Evolutionary conservation across 2,797 vertebrate species (phyloP).

Genomic region (Syndactyla subalaris): DNA sequence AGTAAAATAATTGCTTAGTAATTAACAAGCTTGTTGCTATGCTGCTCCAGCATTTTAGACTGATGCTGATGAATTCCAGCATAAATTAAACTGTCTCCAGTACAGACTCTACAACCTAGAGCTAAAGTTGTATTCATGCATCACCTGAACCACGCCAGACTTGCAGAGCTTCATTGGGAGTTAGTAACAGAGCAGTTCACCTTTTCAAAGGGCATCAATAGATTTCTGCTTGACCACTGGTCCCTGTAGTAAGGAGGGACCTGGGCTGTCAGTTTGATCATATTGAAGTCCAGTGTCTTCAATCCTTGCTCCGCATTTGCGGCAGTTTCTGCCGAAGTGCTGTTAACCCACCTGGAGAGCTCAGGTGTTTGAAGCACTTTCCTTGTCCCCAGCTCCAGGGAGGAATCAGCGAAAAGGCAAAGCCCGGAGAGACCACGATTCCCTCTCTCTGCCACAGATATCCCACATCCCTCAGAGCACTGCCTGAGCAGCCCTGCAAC

Average conservation of each 20-base stretch:
- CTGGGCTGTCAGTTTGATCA: accelerated
- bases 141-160: background rate
- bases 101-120: background rate
- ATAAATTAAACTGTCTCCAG: background rate
- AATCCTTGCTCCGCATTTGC: background rate
- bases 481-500: background rate
- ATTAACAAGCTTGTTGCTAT: conserved; percentile 57
- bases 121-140: background rate
- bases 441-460: background rate
- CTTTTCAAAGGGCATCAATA: background rate
- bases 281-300: background rate
- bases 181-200: background rate
- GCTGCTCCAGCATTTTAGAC: conserved; percentile 21
- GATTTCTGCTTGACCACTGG: background rate
- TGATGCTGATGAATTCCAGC: conserved; percentile 12
- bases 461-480: background rate
- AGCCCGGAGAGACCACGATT: background rate
- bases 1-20: conserved; percentile 51
- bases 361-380: background rate
- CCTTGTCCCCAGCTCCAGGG: background rate
- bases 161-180: background rate
- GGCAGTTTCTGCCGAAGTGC: background rate
- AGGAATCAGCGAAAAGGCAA: background rate
- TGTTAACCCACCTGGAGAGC: background rate
- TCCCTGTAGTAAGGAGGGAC: background rate